Evolutionary conservation across 2,797 vertebrate species (phyloP).

Genomic region (Poecilia velifera): DNA sequence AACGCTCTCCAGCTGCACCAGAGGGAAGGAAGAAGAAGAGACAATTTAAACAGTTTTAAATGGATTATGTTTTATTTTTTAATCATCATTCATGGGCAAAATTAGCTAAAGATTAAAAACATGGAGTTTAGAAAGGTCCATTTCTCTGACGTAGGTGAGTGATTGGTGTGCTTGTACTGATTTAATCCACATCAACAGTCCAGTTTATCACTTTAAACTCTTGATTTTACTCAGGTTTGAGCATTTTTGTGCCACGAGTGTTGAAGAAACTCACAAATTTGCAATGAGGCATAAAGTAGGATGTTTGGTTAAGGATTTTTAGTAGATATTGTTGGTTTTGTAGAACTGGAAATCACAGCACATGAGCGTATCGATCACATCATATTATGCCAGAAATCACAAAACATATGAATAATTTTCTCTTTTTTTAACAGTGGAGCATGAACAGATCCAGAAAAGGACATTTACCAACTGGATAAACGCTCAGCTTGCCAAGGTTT

Average conservation of each 20-base stretch:
- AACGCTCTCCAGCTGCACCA: not conserved
- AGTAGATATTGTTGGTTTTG: not conserved
- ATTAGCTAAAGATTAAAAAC: constrained; percentile 6
- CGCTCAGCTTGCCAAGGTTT: constrained; percentile 90
- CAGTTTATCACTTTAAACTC: not conserved
- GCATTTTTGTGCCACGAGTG: not conserved
- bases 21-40: not conserved
- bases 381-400: not conserved
- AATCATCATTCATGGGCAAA: constrained; percentile 18
- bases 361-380: not conserved
- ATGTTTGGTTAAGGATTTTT: constrained; percentile 1
- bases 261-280: not conserved
- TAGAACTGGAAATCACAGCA: not conserved
- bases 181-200: not conserved
- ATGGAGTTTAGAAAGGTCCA: constrained; percentile 47
- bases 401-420: not conserved
- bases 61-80: not conserved
- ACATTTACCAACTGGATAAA: constrained; percentile 96
- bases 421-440: constrained; percentile 81
- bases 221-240: not conserved
- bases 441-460: constrained; percentile 91
- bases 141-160: constrained; percentile 57
- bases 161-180: constrained; percentile 2
- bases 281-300: not conserved
- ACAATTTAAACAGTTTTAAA: constrained; percentile 8